Evolutionary conservation across 2,113 vertebrate species (phyloP).

Genomic region (Lutjanus erythropterus): DNA sequence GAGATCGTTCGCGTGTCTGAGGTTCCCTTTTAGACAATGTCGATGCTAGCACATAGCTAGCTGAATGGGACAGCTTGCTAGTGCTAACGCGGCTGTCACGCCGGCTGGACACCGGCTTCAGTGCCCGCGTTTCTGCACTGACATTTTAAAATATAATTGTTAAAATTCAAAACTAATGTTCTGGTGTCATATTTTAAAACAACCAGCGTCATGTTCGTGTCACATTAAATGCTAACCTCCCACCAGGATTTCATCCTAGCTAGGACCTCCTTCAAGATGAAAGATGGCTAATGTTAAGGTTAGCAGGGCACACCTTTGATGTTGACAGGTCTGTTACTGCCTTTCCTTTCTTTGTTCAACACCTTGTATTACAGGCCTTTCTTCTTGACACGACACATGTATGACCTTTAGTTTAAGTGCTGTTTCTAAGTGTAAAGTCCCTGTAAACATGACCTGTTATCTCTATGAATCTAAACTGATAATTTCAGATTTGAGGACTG

Average conservation of each 20-base stretch:
- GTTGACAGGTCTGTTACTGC: slow-evolving; percentile 4
- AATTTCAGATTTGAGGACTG: fast-evolving
- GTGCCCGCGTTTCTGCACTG: neutral
- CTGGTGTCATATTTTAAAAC: neutral
- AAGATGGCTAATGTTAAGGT: slow-evolving; percentile 39
- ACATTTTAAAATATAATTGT: neutral
- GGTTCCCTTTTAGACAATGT: too few relatives aligned
- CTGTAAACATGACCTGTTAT: neutral
- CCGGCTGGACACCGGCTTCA: slow-evolving; percentile 18
- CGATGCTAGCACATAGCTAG: slow-evolving; percentile 50
- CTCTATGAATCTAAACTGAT: neutral
- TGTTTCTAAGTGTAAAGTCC: neutral
- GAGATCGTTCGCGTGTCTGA: too few relatives aligned
- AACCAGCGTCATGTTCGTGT: neutral
- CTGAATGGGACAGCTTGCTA: slow-evolving; percentile 27
- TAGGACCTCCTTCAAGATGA: neutral
- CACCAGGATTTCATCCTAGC: neutral
- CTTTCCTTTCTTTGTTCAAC: neutral
- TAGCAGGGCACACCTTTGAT: slow-evolving; percentile 45
- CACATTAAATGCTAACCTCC: neutral
- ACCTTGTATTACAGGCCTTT: neutral
- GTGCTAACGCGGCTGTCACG: slow-evolving; percentile 40
- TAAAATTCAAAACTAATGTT: neutral
- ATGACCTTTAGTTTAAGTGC: neutral
- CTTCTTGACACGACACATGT: neutral